Base-by-base conservation (phyloP, 2,113 vertebrate genomes). In the Epinephelus cyanopodus region DNA sequence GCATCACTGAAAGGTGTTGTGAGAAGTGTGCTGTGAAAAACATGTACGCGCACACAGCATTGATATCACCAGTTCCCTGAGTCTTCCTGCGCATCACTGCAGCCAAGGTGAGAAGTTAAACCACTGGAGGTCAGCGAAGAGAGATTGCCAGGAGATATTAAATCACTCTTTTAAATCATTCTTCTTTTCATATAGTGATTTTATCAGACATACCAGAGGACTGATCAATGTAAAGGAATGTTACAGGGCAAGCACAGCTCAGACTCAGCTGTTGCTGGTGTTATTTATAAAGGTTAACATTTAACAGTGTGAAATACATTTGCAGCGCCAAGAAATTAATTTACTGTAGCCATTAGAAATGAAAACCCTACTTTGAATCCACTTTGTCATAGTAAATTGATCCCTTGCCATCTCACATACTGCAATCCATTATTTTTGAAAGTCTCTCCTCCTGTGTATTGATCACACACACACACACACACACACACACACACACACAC, bases 341-440 rank as follows among this genome's bases (percentile, higher is more conserved):
- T 86, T 58, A 69, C 57, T 67, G 74, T 62, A 47, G 66, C 57
- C 61, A 69, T 85, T 72, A 67, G 58, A 77, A 61, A 58, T 63
- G 39, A 87, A 71, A 82, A 74, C 45, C 37, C 29, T 50, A 42
- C 29, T 77, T 82, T 78, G 48, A 86, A 82, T 82, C 64, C 69
- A 79, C 57, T 83, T 63, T 82, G 73, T 89, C 70, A 82, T 58
- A 47, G 42, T 82, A 70, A 87, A 89, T 80, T 61, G 74, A 89
- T 85, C 72, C 57, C n/a, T 50, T 52, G 53, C n/a, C 70, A 62
- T 81, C 75, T 73, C 19, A 39, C 29, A 60, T 37, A n/a, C 77
- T 58, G 42, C 15, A 56, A 84, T 83, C 79, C 77, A 71, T 92
- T 88, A 77, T 23, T 68, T 79, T 54, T 82, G 61, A 83, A 86